Conservation (phyloP, 2,888 invertebrate species). For the Ormyrus labotus region DNA sequence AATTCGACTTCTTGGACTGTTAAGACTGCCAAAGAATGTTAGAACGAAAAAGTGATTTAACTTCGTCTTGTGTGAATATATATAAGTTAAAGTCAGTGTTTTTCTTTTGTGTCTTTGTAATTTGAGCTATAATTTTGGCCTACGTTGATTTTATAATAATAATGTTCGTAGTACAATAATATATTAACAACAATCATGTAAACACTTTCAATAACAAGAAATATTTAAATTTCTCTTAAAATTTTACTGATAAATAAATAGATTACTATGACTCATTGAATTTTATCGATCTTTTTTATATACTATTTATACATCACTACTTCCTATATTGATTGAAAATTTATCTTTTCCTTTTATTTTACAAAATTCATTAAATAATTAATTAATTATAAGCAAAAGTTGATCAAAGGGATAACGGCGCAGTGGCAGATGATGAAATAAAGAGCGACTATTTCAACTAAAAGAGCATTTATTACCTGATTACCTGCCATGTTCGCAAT, state of each 20-base stretch:
- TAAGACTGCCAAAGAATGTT: constrained; percentile 19
- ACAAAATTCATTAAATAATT: too few relatives aligned
- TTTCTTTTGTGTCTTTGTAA: neutral
- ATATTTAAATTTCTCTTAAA: neutral
- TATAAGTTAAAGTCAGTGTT: neutral
- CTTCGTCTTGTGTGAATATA: neutral
- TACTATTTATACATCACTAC: too few relatives aligned
- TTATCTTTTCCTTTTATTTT: too few relatives aligned
- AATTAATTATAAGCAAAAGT: too few relatives aligned
- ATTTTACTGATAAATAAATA: neutral
- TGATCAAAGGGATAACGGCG: too few relatives aligned
- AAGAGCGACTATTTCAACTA: too few relatives aligned
- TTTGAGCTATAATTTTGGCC: neutral
- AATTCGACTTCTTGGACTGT: constrained; percentile 7
- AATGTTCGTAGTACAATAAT: neutral
- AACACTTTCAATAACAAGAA: neutral
- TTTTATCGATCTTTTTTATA: neutral
- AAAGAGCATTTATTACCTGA: too few relatives aligned
- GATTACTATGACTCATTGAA: neutral
- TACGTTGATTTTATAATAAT: neutral
- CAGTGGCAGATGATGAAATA: too few relatives aligned
- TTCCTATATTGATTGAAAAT: too few relatives aligned
- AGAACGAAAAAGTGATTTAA: neutral
- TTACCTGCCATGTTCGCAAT: too few relatives aligned
- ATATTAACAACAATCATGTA: neutral